Conservation (phyloP, 37 sponge, comb jelly and placozoan genomes). For the Sycon ciliatum region DNA sequence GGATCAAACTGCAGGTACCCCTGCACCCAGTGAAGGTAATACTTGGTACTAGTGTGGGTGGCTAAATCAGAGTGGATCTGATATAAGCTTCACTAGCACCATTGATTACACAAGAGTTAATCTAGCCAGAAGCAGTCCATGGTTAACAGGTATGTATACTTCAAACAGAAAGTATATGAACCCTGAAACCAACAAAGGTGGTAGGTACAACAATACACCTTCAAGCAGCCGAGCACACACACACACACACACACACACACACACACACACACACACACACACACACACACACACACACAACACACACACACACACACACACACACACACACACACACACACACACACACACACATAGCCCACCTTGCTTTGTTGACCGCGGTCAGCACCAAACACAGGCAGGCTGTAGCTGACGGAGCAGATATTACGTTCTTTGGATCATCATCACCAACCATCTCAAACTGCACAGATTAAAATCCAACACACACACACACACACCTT, state of each 20-base stretch:
- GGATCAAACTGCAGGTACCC: no score
- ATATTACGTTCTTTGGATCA: constrained; percentile 28
- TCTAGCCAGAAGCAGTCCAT: no score
- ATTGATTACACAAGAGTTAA: no score
- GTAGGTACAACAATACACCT: no score
- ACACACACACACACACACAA: constrained; percentile 18
- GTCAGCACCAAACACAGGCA: not conserved
- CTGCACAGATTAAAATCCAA: constrained; percentile 17
- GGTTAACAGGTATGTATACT: no score
- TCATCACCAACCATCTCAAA: constrained; percentile 83
- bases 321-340: constrained; percentile 29
- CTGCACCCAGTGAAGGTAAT: no score
- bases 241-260: not conserved
- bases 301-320: constrained; percentile 16
- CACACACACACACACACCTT: not conserved
- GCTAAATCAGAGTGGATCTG: no score
- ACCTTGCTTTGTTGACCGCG: constrained; percentile 10
- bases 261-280: not conserved
- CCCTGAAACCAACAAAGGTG: no score
- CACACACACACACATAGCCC: constrained; percentile 1
- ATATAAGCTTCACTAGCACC: no score
- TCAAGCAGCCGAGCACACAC: no score
- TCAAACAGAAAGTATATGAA: no score
- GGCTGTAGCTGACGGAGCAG: constrained; percentile 42
- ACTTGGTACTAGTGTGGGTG: no score